Conservation (phyloP, 2,888 invertebrate species). For the Athripsodes cinereus region DNA sequence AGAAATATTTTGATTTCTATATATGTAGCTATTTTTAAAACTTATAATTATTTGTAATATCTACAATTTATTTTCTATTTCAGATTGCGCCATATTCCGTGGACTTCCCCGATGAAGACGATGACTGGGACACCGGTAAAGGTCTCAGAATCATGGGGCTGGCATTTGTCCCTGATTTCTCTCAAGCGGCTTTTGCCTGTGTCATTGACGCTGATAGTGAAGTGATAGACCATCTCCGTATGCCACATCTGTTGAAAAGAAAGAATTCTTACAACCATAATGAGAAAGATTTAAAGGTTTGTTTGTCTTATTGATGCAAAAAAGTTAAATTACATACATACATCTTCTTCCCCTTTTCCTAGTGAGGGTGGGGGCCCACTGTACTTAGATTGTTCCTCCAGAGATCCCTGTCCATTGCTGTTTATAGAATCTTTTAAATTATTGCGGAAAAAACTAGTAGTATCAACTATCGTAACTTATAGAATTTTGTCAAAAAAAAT, state of each 20-base stretch:
- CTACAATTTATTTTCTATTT: not conserved
- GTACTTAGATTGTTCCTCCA: too few relatives aligned
- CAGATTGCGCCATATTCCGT: slow-evolving; percentile 74
- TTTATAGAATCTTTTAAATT: too few relatives aligned
- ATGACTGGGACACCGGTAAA: slow-evolving; percentile 81
- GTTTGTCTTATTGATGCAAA: too few relatives aligned
- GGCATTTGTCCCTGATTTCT: slow-evolving; percentile 79
- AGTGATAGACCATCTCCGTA: slow-evolving; percentile 81
- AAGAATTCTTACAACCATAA: slow-evolving; percentile 65
- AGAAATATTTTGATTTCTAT: not conserved
- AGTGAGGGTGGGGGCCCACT: too few relatives aligned
- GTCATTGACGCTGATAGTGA: slow-evolving; percentile 86
- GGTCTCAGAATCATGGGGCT: slow-evolving; percentile 84
- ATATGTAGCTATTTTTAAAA: too few relatives aligned
- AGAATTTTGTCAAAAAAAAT: too few relatives aligned
- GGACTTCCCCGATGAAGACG: slow-evolving; percentile 73
- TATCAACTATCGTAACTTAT: too few relatives aligned
- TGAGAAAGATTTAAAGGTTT: slow-evolving; percentile 57
- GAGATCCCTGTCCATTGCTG: too few relatives aligned
- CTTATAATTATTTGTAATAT: not conserved
- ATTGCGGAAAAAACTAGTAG: too few relatives aligned
- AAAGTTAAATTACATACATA: not conserved
- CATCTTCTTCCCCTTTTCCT: too few relatives aligned
- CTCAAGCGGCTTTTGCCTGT: slow-evolving; percentile 82
- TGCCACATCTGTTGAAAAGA: slow-evolving; percentile 80